Conservation (phyloP, 2,888 invertebrate species). For the Plagodis dolabraria region DNA sequence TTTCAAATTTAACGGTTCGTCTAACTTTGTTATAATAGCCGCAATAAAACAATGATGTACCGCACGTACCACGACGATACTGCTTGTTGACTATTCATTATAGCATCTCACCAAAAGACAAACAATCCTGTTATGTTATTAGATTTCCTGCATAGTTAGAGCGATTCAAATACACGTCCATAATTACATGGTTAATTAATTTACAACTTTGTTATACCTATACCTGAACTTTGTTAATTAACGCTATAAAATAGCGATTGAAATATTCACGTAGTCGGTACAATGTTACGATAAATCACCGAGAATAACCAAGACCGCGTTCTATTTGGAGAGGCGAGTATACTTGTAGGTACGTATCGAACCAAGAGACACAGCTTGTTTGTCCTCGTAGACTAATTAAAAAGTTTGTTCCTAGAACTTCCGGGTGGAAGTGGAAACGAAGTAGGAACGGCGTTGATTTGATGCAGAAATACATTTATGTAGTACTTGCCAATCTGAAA, state of each 20-base stretch:
- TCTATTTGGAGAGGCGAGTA: constrained; percentile 57
- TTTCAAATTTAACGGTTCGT: constrained; percentile 30
- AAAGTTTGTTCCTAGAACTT: constrained; percentile 80
- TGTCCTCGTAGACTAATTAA: constrained; percentile 83
- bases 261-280: constrained; percentile 43
- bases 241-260: constrained; percentile 43
- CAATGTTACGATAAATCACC: constrained; percentile 53
- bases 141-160: constrained; percentile 66
- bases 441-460: constrained; percentile 67
- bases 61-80: constrained; percentile 58
- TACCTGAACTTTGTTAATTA: constrained; percentile 50
- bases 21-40: constrained; percentile 41
- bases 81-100: constrained; percentile 81
- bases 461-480: constrained; percentile 64
- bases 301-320: constrained; percentile 47
- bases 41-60: constrained; percentile 64
- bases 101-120: constrained; percentile 72
- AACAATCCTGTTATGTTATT: constrained; percentile 75
- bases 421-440: constrained; percentile 67
- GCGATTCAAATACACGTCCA: constrained; percentile 55
- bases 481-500: constrained; percentile 40
- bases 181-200: constrained; percentile 59
- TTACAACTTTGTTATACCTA: constrained; percentile 44
- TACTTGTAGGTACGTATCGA: constrained; percentile 59
- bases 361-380: constrained; percentile 79